Evolutionary conservation across 2,113 vertebrate genomes (phyloP).

Genomic region (Vicugna pacos): DNA sequence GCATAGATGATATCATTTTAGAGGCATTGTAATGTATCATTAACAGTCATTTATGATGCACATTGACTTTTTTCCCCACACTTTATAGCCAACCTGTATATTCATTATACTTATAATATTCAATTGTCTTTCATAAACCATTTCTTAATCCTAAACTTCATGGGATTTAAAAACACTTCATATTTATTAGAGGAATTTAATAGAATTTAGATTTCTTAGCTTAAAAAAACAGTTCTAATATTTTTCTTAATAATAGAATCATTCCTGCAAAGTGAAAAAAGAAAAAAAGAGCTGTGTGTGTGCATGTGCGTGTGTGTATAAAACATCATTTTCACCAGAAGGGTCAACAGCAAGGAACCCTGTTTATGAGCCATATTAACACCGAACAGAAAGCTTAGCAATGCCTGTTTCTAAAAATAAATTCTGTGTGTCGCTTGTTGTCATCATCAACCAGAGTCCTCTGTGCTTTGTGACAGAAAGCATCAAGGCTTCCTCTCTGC

Average conservation of each 20-base stretch:
- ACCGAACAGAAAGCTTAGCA: slow-evolving; percentile 80
- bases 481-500: slow-evolving; percentile 62
- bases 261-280: slow-evolving; percentile 2
- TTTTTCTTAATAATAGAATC: slow-evolving; percentile 47
- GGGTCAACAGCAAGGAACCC: slow-evolving; percentile 77
- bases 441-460: slow-evolving; percentile 80
- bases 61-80: not conserved
- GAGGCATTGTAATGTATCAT: not conserved
- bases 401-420: slow-evolving; percentile 87
- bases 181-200: not conserved
- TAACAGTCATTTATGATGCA: not conserved
- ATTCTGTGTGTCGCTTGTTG: slow-evolving; percentile 79
- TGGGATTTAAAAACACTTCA: not conserved
- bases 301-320: not conserved
- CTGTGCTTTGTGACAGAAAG: slow-evolving; percentile 52
- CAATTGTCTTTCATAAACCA: not conserved
- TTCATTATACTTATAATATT: not conserved
- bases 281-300: not conserved
- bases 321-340: slow-evolving; percentile 50
- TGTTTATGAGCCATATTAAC: slow-evolving; percentile 82
- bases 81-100: not conserved
- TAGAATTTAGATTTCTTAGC: slow-evolving; percentile 48
- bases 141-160: slow-evolving; percentile 5
- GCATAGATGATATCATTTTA: slow-evolving; percentile 13
- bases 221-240: not conserved